Conservation (phyloP, 2,797 vertebrate genomes). For the Syndactyla subalaris region DNA sequence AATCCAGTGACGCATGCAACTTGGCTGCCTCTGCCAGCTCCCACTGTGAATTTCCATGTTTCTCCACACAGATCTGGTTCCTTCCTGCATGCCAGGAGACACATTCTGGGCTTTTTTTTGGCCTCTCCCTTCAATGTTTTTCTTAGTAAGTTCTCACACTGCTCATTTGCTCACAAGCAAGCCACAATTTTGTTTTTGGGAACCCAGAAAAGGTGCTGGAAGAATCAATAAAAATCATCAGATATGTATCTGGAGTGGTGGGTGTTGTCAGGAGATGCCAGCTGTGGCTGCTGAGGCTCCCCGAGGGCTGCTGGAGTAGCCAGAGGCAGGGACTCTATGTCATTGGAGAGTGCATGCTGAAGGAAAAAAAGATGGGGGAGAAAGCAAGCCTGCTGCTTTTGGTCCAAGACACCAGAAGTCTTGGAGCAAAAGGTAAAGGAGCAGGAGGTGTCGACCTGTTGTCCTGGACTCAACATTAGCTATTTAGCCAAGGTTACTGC, state of each 20-base stretch:
- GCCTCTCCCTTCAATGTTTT: background rate
- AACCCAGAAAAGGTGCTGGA: background rate
- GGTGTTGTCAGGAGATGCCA: background rate
- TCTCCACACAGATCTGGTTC: background rate
- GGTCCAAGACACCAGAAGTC: background rate
- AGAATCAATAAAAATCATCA: background rate
- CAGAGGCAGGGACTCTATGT: background rate
- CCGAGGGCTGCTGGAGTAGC: background rate
- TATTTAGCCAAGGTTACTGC: background rate
- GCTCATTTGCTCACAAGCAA: background rate
- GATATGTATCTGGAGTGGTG: background rate
- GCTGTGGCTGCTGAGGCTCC: background rate
- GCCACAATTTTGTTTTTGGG: background rate
- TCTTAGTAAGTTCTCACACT: background rate
- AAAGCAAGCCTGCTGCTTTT: background rate
- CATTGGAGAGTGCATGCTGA: accelerated
- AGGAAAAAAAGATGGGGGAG: background rate
- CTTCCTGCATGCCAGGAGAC: background rate
- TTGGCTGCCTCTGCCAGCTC: background rate
- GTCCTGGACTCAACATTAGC: background rate
- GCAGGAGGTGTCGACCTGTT: background rate
- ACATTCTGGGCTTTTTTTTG: background rate
- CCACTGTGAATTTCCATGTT: background rate
- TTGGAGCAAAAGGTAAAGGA: background rate
- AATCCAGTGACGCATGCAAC: background rate